Evolutionary conservation across 2,113 vertebrate genomes (phyloP).

Genomic region (Dunckerocampus dactyliophorus): DNA sequence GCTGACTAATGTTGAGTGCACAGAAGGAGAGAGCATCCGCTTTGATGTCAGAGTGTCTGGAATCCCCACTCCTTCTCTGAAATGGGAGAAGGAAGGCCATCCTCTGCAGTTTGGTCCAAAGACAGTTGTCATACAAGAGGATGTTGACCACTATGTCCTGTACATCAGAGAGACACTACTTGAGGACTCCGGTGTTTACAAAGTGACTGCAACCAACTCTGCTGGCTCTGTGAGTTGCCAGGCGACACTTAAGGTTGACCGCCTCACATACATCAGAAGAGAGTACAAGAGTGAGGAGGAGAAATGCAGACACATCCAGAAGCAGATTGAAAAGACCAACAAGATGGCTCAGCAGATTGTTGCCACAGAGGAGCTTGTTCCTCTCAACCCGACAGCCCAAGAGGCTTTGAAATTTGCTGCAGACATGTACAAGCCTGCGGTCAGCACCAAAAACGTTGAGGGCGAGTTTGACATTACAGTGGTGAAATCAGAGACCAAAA

Average conservation of each 20-base stretch:
- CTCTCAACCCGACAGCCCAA: constrained; percentile 88
- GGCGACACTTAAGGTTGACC: constrained; percentile 88
- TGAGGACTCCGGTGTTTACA: constrained; percentile 91
- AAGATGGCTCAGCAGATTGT: constrained; percentile 91
- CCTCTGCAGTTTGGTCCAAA: constrained; percentile 83
- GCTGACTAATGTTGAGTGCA: constrained; percentile 88
- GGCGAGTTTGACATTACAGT: constrained; percentile 88
- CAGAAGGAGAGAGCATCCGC: constrained; percentile 85
- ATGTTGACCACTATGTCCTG: constrained; percentile 86
- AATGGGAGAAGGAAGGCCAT: constrained; percentile 94
- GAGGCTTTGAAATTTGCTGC: constrained; percentile 93
- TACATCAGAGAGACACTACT: constrained; percentile 90
- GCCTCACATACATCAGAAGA: constrained; percentile 86
- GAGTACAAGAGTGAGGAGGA: constrained; percentile 90
- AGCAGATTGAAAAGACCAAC: constrained; percentile 93
- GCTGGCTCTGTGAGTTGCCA: constrained; percentile 91
- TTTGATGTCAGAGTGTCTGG: constrained; percentile 95
- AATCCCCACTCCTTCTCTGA: constrained; percentile 77
- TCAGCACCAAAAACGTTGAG: constrained; percentile 91
- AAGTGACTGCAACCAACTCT: constrained; percentile 91
- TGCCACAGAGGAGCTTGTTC: constrained; percentile 77
- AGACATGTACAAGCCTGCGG: constrained; percentile 90
- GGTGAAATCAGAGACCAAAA: constrained; percentile 80
- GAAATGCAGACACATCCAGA: constrained; percentile 79
- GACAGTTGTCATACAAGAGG: constrained; percentile 87